phyloP scores from a whole-genome alignment of 2,113 vertebrate genomes.

The Alethe diademata region DNA sequence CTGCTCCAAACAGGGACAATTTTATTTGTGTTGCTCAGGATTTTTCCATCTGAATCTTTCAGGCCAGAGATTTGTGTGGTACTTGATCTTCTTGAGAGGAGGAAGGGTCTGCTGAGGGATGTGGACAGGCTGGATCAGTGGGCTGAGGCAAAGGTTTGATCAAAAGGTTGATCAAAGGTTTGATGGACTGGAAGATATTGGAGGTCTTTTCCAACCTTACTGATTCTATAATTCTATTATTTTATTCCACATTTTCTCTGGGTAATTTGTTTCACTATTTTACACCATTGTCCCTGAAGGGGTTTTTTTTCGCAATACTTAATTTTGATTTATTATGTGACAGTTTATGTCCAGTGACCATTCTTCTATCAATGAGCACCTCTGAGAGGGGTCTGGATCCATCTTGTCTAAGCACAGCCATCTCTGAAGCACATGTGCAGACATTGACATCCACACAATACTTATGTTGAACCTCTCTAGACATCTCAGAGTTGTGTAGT shows the following conservation, averaged over 20 bases:
- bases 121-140: accelerated
- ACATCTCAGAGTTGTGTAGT: background rate
- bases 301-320: background rate
- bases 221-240: background rate
- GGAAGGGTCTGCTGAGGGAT: background rate
- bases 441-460: background rate
- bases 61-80: background rate
- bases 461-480: background rate
- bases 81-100: background rate
- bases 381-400: background rate
- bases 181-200: background rate
- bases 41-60: background rate
- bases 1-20: background rate
- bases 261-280: background rate
- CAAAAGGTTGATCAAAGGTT: background rate
- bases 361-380: background rate
- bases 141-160: background rate
- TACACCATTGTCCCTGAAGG: background rate
- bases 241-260: background rate
- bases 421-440: background rate
- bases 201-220: background rate
- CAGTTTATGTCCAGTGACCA: background rate
- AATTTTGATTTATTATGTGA: background rate
- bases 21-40: background rate
- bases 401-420: background rate